Base-by-base conservation (phyloP, 2,888 invertebrate genomes). In the Dastarcus helophoroides region DNA sequence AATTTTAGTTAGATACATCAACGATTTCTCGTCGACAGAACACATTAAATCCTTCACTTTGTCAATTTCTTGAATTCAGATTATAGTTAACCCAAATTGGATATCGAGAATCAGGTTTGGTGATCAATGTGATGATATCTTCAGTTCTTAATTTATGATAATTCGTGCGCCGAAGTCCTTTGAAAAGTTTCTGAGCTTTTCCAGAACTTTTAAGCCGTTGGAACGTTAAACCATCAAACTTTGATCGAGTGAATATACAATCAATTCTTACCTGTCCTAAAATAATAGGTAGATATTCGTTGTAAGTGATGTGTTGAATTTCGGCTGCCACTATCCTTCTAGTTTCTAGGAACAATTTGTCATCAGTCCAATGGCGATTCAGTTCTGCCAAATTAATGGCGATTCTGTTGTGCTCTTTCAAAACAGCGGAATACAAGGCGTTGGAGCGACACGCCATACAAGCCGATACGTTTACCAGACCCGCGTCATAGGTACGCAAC, bases 231-330 rank as follows among this genome's bases (percentile, higher is more conserved):
- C 6, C 6, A 17, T 17, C 19, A 17, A 17, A 7, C 6, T 7
- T 17, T 7, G 6, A 17, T 8, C 8, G 19, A 19, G 8, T 6
- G 19, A 8, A 19, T 19, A 17, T n/a, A 17, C n/a, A 17, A 7
- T 17, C 6, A 32, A 32, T 15, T 37, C 60, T 65, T 57, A 79
- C 79, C 67, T 80, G 70, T 35, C 83, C 84, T 25, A 88, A 58
- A 7, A 86, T 66, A 31, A 79, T 76, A 0, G 85, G 84, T 33
- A 86, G 61, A 59, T 81, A 88, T 55, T 88, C 88, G 47, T 79
- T 82, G 54, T 76, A 78, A 0, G 88, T 86, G 32, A 88, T 78
- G 47, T 86, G 86, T 42, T 88, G 88, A 22, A 88, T 74, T 54
- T 83, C 70, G 0, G 85, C 83, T 0, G 79, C 74, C 7, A 86